Evolutionary conservation across 2,113 vertebrate genomes (phyloP), one percentile per base, ranked within the genome.

Genomic region (Sisor rabdophorus): DNA sequence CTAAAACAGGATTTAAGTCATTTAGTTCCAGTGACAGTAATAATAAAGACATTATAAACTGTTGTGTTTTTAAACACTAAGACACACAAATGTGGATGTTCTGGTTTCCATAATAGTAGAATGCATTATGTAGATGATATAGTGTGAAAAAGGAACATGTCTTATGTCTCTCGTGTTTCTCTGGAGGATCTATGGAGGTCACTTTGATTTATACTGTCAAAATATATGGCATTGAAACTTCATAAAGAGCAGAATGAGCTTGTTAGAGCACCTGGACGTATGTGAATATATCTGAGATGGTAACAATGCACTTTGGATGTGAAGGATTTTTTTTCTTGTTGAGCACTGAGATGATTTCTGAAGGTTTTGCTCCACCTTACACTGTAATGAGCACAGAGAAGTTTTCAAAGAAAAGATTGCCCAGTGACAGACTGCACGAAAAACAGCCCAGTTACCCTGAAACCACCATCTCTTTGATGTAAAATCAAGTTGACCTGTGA

Each of bases 341-440:
- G 79, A 71, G 24, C 32, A 47, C 19, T 5, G 53, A 75, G 60
- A 55, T 80, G 47, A 30, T 17, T 58, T 22, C 3, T n/a, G 44
- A 70, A n/a, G 61, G 65, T 30, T 47, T 59, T 30, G 73, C 76
- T 69, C 60, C 17, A 55, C 63, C 59, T 79, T 65, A 50, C 55
- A 20, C n/a, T 63, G 71, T 84, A 82, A 84, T 76, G 74, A 85
- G 79, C 65, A 73, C 64, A 80, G 76, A 77, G 52, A 64, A 60
- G 58, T 53, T 30, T 60, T 59, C 55, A 61, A 44, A 73, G 11
- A 48, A 40, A 58, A 50, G 50, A 50, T 40, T 54, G 28, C 63
- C 59, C 13, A 40, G 47, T 58, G 44, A 73, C 24, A 28, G n/a
- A 12, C 19, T 0, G 8, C 64, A 52, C 68, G 52, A 50, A 70